phyloP scores from a whole-genome alignment of 2,888 invertebrate species.

The Oasisia sp. region DNA sequence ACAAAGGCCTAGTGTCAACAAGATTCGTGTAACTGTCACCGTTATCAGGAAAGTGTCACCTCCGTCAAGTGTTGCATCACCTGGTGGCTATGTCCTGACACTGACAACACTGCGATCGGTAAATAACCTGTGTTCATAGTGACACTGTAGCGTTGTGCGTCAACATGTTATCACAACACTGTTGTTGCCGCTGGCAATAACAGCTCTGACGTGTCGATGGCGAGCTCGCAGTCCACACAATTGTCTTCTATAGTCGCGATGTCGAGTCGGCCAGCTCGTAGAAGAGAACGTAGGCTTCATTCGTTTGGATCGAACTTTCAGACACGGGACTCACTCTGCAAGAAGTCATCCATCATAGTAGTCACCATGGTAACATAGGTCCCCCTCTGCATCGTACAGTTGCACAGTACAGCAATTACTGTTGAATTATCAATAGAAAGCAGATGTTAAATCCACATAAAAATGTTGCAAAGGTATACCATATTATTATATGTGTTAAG shows the following conservation, averaged over 20 bases:
- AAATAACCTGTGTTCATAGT: background rate
- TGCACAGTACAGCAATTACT: background rate
- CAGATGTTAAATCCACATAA: background rate
- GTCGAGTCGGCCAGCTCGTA: constrained; percentile 30
- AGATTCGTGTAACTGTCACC: background rate
- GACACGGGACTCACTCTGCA: background rate
- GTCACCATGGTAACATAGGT: no score
- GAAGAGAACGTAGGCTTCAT: constrained; percentile 38
- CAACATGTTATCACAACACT: background rate
- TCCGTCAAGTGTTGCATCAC: background rate
- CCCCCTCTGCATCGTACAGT: background rate
- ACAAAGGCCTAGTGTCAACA: background rate
- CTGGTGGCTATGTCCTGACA: background rate
- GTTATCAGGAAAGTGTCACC: background rate
- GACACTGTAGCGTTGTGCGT: background rate
- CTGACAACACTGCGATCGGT: background rate
- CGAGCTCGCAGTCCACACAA: background rate
- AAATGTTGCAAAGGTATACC: no score
- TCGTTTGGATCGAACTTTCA: background rate
- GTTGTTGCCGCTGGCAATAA: background rate
- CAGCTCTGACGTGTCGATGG: background rate
- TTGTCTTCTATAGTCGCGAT: background rate
- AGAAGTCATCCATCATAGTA: background rate
- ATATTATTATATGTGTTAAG: no score
- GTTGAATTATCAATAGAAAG: background rate